phyloP scores from a whole-genome alignment of 2,888 invertebrate species.

The Lasioglossum figueresi region DNA sequence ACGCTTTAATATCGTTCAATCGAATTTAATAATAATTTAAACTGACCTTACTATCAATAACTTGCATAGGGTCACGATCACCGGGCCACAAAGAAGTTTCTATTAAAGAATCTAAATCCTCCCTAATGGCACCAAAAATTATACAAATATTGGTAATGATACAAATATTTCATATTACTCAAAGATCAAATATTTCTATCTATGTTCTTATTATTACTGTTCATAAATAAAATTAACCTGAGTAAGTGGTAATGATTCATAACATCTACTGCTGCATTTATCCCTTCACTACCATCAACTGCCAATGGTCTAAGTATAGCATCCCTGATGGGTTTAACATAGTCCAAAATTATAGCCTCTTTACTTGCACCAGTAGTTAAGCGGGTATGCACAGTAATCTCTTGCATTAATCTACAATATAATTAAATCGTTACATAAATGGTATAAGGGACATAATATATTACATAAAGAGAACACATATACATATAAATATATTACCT shows the following conservation, averaged over 20 bases:
- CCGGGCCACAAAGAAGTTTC: constrained; percentile 95
- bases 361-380: constrained; percentile 86
- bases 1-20: constrained; percentile 7
- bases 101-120: constrained; percentile 95
- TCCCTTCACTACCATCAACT: constrained; percentile 89
- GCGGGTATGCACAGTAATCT: constrained; percentile 79
- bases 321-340: constrained; percentile 91
- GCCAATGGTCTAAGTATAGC: constrained; percentile 91
- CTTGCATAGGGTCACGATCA: constrained; percentile 90
- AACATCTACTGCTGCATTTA: constrained; percentile 88
- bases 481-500: constrained; percentile 85
- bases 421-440: constrained; percentile 15
- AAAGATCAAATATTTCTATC: neutral
- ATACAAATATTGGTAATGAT: neutral
- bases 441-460: neutral
- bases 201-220: neutral
- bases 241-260: constrained; percentile 93
- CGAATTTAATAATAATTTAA: constrained; percentile 31
- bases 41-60: constrained; percentile 89
- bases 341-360: constrained; percentile 94
- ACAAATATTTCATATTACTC: neutral
- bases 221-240: constrained; percentile 47
- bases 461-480: neutral
- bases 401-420: constrained; percentile 77
- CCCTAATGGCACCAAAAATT: constrained; percentile 84